Percentiles rank a stretch among this genome's conserved stretches.
Conservation (phyloP, 1,140 invertebrate genomes). For the Heliothis subflexa region DNA sequence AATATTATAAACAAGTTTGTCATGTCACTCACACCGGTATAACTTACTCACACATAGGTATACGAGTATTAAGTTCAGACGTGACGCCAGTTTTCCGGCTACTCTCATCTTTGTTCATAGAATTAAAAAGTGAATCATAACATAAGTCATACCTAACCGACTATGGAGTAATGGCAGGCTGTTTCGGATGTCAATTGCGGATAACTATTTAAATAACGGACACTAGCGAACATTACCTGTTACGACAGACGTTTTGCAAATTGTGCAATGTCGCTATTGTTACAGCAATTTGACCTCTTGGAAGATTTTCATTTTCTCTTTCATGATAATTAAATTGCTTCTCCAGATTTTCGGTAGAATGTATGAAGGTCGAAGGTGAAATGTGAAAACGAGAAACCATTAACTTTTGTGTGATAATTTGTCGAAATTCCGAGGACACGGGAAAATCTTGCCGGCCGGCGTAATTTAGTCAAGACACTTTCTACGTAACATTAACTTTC, state of each 20-base stretch:
- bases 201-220: conserved; percentile 10
- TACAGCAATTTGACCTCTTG: not conserved
- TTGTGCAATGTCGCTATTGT: conserved; percentile 11
- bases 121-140: conserved; percentile 9
- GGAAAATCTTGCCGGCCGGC: conserved; percentile 2
- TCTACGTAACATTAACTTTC: conserved; percentile 15
- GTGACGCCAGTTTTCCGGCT: not conserved
- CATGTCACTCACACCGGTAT: too few species aligned
- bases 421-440: not conserved
- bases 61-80: not conserved
- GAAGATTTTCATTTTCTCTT: not conserved
- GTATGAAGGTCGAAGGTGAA: too few species aligned
- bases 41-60: not conserved
- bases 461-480: conserved; percentile 1
- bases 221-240: conserved; percentile 11
- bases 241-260: conserved; percentile 10
- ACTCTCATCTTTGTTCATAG: not conserved
- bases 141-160: not conserved
- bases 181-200: not conserved
- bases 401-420: conserved; percentile 11
- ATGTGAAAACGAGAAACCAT: not conserved
- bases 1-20: too few species aligned
- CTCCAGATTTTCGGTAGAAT: not conserved
- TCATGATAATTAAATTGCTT: not conserved
- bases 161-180: not conserved